Evolutionary conservation across 2,888 invertebrate genomes (phyloP).

Genomic region (Agriopis leucophaearia): DNA sequence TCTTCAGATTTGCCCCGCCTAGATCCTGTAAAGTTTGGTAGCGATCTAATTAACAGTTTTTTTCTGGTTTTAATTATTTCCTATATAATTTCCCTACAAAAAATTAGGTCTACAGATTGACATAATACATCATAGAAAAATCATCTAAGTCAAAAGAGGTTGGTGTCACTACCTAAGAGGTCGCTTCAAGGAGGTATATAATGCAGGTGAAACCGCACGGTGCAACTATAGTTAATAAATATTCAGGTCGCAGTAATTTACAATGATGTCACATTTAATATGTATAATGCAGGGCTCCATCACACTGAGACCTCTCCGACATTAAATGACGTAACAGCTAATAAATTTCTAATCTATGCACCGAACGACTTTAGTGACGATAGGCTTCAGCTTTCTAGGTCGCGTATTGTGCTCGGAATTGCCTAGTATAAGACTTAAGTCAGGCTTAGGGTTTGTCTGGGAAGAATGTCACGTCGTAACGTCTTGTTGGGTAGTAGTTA

Average conservation of each 20-base stretch:
- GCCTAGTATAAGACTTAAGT: constrained; percentile 31
- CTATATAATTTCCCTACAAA: too few species aligned
- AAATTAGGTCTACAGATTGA: too few species aligned
- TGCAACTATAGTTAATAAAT: neutral
- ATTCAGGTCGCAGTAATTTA: neutral
- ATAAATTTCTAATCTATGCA: constrained; percentile 56
- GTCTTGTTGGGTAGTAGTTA: neutral
- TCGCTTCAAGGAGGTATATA: too few species aligned
- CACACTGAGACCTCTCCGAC: constrained; percentile 38
- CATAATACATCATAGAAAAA: too few species aligned
- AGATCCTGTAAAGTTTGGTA: too few species aligned
- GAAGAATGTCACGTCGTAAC: constrained; percentile 9
- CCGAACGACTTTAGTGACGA: constrained; percentile 48
- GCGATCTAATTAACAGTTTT: too few species aligned
- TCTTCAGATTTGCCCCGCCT: too few species aligned
- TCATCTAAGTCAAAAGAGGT: too few species aligned
- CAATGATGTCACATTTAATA: constrained; percentile 25
- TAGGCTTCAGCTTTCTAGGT: constrained; percentile 41
- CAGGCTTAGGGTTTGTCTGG: constrained; percentile 17
- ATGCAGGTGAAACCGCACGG: too few species aligned
- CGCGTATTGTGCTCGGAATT: constrained; percentile 37
- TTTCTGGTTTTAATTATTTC: too few species aligned
- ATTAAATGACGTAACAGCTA: constrained; percentile 51
- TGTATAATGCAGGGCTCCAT: constrained; percentile 37
- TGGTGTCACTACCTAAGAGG: too few species aligned